Base-by-base conservation (phyloP, 2,797 vertebrate genomes). In the Lacerta viridis region DNA sequence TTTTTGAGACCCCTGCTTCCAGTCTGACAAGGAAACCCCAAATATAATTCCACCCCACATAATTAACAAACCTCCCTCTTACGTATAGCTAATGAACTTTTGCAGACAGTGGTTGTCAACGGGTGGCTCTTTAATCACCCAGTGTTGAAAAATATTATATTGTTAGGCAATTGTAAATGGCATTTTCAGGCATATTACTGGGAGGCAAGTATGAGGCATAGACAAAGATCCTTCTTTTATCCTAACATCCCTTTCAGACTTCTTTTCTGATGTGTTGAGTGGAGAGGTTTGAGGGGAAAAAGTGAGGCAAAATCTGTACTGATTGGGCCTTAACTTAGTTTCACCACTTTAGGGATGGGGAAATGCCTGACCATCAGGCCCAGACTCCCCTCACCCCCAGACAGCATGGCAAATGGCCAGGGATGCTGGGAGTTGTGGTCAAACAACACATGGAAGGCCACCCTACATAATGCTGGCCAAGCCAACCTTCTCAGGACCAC, bases 51-150 rank as follows among this genome's bases (percentile, higher is more conserved):
- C 59, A 39, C 46, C 79, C 88, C 90, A 85, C 88, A 89, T 87
- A 76, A 89, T 88, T 89, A 87, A 86, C 76, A 90, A 69, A 79
- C 84, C 76, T 88, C 50, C 83, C 20, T 64, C 69, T 80, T 41
- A 74, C 36, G 75, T 68, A 33, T 66, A 59, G 64, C 77, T 82
- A 69, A 86, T 83, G 39, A 72, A 27, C 4, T 25, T 71, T 83
- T 83, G 89, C 17, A 33, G 85, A 84, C 17, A 64, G 25, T n/a
- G 17, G 1, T 74, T 79, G 75, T 74, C 76, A 79, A 69, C 50
- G 79, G 50, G 23, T 36, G 43, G 46, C 29, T n/a, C 55, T 87
- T 64, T 64, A 20, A 39, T 50, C 55, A 61, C 8, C 50, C 66
- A 50, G 36, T 72, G 43, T 23, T 83, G 74, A 64, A 72, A 85